Conservation (phyloP, 92 coral and sea anemone genomes). For the Virgularia gustaviana region DNA sequence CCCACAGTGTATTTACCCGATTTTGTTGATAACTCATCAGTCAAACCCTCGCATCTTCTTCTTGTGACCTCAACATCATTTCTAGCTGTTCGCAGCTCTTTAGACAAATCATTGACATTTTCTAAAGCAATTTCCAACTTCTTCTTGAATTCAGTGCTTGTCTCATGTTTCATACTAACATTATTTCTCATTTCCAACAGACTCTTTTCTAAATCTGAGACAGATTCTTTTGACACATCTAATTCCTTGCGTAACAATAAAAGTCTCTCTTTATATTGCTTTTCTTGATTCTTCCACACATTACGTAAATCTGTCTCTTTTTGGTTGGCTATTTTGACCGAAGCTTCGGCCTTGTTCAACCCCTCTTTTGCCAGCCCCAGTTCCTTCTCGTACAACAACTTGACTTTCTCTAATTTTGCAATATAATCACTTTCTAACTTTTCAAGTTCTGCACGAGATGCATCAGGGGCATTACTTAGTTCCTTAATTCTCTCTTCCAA, state of each 20-base stretch:
- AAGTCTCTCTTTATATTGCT: slow-evolving; percentile 87
- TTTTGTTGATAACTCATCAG: slow-evolving; percentile 68
- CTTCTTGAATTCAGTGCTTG: slow-evolving; percentile 47
- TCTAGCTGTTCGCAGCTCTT: slow-evolving; percentile 61
- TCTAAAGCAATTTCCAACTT: slow-evolving; percentile 63
- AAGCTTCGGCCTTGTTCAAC: slow-evolving; percentile 49
- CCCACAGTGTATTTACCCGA: slow-evolving; percentile 60
- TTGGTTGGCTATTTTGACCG: slow-evolving; percentile 60
- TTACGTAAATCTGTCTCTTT: slow-evolving; percentile 60
- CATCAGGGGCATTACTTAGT: slow-evolving; percentile 56
- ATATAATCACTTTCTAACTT: slow-evolving; percentile 76
- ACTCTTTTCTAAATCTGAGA: slow-evolving; percentile 57
- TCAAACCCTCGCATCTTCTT: slow-evolving; percentile 73
- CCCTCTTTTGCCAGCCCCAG: slow-evolving; percentile 61
- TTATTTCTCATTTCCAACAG: slow-evolving; percentile 59
- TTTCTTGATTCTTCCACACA: slow-evolving; percentile 81
- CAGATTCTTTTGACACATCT: slow-evolving; percentile 60
- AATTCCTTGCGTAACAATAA: slow-evolving; percentile 75
- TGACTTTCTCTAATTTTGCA: slow-evolving; percentile 75
- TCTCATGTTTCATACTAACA: slow-evolving; percentile 49
- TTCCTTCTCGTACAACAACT: slow-evolving; percentile 84
- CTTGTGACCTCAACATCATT: slow-evolving; percentile 64
- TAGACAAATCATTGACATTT: slow-evolving; percentile 59
- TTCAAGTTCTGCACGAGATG: slow-evolving; percentile 59
- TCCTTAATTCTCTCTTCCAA: slow-evolving; percentile 54